Base-by-base conservation (phyloP, 2,113 vertebrate species). In the Aegypius monachus region DNA sequence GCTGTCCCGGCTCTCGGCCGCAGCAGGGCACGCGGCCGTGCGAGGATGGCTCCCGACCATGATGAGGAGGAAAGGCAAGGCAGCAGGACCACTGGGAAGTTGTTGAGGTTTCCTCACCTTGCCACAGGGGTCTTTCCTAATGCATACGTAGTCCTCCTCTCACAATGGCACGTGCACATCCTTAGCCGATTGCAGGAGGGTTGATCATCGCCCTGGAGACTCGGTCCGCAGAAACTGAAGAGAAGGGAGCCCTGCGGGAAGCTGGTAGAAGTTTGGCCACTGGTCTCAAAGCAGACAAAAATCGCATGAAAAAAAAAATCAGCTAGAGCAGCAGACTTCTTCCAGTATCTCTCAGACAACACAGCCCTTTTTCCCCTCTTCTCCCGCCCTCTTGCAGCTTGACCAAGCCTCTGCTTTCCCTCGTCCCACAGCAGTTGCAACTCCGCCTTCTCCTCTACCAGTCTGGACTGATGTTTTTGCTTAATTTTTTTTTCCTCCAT, bases 11-110 rank as follows among this genome's bases (percentile, higher is more conserved):
- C 29, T 56, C 61, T 65, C 1, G 5, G 70, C 50, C 4, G 6
- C n/a, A 12, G 43, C 1, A 0, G 25, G 16, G 8, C 71, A 80
- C 16, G 16, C 55, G 26, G 58, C 7, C 6, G 0, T 2, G 23
- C 2, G 1, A 32, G 31, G 47, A 36, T 0, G 4, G 65, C n/a
- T 42, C 3, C 47, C 0, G 0, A 6, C 21, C 1, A 0, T 0
- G 1, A 9, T 7, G 16, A 0, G 0, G 29, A 18, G 23, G 38
- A 72, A 56, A 86, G n/a, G 38, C 42, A 68, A 47, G 34, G 50
- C 68, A 74, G 38, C 36, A 38, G 32, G 16, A 15, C 38, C 29
- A 4, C n/a, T 9, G 16, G 38, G 23, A 56, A 19, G 21, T 47
- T 5, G 1, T 1, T 40, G 36, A 27, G 20, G 12, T 50, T 59